Evolutionary conservation across 2,113 vertebrate genomes (phyloP), one percentile per base, ranked within the genome.

Genomic region (Odontophorus gujanensis): DNA sequence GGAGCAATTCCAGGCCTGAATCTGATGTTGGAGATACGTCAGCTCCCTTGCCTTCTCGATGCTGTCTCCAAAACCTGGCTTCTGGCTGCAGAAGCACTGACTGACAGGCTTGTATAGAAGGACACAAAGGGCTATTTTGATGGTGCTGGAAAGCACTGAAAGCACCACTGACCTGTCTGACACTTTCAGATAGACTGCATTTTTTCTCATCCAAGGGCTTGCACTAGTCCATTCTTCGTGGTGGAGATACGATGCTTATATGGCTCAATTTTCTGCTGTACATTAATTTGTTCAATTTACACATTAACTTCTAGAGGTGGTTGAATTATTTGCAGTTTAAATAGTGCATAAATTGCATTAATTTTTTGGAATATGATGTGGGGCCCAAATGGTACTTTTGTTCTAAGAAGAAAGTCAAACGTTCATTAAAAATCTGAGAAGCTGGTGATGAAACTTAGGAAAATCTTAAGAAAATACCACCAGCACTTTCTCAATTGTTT

Each of bases 101-200:
- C 58, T 81, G 30, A 63, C 2, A 3, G 9, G 5, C 0, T 1
- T 68, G 19, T 36, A 21, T 1, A 69, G n/a, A 68, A 85, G 78
- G 85, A 50, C 26, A 2, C 26, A 61, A 30, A 45, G 26, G 66
- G 45, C 55, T 50, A 25, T 74, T 72, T 57, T 40, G 53, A 3
- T 61, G 11, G n/a, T 58, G 53, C 36, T 32, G 3, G 19, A 21
- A 20, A 75, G 19, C 58, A 40, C 47, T 68, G 78, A 61, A 72
- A 89, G 8, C 26, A 17, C 65, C 67, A 19, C 13, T 32, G 21
- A 22, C 48, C 1, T 0, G 12, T 71, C 34, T 4, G 9, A 25
- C 67, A 42, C 24, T 74, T 73, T 85, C 0, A 0, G 20, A 83
- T 0, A 0, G 20, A 28, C 18, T 14, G 11, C 38, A 45, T 36